Percentiles rank a stretch among this genome's conserved stretches.
phyloP scores from a whole-genome alignment of 2,888 invertebrate species.

The Atherix ibis region DNA sequence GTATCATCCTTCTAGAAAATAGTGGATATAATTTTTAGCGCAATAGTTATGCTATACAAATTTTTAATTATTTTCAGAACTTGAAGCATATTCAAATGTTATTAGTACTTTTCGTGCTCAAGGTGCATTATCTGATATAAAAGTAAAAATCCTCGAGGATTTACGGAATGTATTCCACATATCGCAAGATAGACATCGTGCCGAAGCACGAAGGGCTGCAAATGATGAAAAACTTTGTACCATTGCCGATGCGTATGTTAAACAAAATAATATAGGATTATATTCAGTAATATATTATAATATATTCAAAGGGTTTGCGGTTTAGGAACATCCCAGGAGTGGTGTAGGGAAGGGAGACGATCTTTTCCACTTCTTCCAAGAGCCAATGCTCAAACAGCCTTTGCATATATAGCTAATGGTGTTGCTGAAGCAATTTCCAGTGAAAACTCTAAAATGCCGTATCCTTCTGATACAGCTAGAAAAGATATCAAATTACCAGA shows the following conservation, averaged over 20 bases:
- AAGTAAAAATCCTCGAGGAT: slow-evolving; percentile 70
- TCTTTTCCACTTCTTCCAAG: slow-evolving; percentile 69
- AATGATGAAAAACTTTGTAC: slow-evolving; percentile 81
- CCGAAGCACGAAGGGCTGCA: slow-evolving; percentile 79
- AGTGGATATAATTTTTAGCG: slow-evolving; percentile 17
- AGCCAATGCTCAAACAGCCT: slow-evolving; percentile 69
- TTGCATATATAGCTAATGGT: slow-evolving; percentile 69
- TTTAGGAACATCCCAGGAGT: slow-evolving; percentile 53
- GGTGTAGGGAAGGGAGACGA: slow-evolving; percentile 78
- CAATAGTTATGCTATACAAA: slow-evolving; percentile 11
- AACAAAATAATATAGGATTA: too few relatives aligned
- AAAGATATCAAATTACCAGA: background rate
- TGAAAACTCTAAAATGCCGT: slow-evolving; percentile 43
- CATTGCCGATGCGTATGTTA: slow-evolving; percentile 74
- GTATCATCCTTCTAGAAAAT: too few relatives aligned
- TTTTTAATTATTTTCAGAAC: slow-evolving; percentile 42
- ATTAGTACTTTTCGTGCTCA: slow-evolving; percentile 85
- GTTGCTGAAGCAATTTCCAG: slow-evolving; percentile 48
- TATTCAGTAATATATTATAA: too few relatives aligned
- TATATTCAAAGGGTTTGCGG: slow-evolving; percentile 53
- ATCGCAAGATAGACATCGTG: slow-evolving; percentile 78
- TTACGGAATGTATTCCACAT: slow-evolving; percentile 70
- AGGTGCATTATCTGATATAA: slow-evolving; percentile 70
- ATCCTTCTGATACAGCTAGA: slow-evolving; percentile 33
- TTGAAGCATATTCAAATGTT: slow-evolving; percentile 82